Conservation (phyloP, 2,888 invertebrate species). For the Cistogaster globosa region DNA sequence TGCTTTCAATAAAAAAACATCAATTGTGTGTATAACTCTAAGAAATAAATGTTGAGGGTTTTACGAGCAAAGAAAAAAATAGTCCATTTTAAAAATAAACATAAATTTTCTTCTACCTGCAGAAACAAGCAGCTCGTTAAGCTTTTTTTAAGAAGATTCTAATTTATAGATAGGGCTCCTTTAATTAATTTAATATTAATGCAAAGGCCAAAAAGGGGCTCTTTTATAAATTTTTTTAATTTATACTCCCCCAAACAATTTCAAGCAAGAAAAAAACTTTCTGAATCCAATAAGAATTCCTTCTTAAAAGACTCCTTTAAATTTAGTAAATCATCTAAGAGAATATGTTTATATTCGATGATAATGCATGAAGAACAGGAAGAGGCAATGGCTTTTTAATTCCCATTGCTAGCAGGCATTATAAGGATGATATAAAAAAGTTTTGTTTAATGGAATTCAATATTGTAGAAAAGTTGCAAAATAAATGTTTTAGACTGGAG, state of each 20-base stretch:
- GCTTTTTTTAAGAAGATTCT: not conserved
- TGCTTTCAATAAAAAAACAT: too few species aligned
- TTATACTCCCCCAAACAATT: not conserved
- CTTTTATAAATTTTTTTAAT: conserved; percentile 14
- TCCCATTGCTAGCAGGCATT: too few species aligned
- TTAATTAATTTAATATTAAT: not conserved
- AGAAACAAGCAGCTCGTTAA: not conserved
- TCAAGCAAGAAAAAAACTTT: not conserved
- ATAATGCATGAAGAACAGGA: not conserved
- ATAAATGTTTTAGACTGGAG: conserved; percentile 9
- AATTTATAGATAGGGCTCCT: not conserved
- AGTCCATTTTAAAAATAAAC: not conserved
- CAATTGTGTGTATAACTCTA: too few species aligned
- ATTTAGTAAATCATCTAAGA: not conserved
- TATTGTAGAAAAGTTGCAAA: conserved; percentile 5
- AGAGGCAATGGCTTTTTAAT: not conserved
- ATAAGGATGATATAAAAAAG: too few species aligned
- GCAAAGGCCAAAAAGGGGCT: conserved; percentile 2
- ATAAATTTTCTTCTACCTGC: conserved; percentile 6
- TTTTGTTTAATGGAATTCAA: too few species aligned
- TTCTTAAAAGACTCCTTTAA: not conserved
- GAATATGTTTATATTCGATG: not conserved
- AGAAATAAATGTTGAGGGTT: too few species aligned
- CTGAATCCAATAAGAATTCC: too few species aligned
- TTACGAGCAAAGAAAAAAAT: not conserved